Evolutionary conservation across 2,797 vertebrate genomes (phyloP).

Genomic region (Channallabes apus): DNA sequence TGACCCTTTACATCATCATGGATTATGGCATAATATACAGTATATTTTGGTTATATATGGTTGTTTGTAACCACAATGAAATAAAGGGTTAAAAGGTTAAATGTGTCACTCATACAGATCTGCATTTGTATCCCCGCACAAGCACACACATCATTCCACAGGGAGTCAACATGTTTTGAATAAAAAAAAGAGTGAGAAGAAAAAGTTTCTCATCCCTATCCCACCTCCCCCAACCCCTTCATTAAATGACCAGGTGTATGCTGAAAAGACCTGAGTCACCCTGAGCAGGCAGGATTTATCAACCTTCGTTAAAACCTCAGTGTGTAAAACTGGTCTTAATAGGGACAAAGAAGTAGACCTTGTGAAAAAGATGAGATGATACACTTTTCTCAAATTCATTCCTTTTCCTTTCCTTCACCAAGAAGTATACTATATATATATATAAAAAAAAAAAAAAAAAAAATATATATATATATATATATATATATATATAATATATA

Average conservation of each 20-base stretch:
- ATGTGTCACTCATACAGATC: no score
- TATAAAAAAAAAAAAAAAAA: no score
- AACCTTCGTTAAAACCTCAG: not conserved
- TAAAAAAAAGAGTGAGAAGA: not conserved
- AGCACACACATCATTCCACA: slow-evolving; percentile 21
- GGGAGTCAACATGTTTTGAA: slow-evolving; percentile 28
- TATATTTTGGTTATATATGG: no score
- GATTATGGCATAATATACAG: no score
- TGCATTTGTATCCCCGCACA: slow-evolving; percentile 2
- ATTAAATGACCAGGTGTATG: slow-evolving; percentile 1
- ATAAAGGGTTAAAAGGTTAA: no score
- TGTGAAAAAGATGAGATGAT: slow-evolving; percentile 1
- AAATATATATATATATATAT: no score
- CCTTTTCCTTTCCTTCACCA: not conserved
- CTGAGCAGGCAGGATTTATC: not conserved
- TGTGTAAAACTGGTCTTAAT: not conserved
- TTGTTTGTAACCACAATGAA: no score
- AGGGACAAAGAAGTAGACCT: not conserved
- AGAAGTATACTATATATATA: no score
- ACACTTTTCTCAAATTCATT: not conserved
- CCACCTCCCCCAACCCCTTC: not conserved
- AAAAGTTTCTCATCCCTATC: not conserved
- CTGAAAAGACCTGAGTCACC: not conserved
- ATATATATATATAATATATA: no score
- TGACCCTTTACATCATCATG: no score